A percentile compares a stretch with the other conserved stretches of the same genome.
Conservation (phyloP, 2,797 vertebrate genomes). For the Pteronotus mesoamericanus region DNA sequence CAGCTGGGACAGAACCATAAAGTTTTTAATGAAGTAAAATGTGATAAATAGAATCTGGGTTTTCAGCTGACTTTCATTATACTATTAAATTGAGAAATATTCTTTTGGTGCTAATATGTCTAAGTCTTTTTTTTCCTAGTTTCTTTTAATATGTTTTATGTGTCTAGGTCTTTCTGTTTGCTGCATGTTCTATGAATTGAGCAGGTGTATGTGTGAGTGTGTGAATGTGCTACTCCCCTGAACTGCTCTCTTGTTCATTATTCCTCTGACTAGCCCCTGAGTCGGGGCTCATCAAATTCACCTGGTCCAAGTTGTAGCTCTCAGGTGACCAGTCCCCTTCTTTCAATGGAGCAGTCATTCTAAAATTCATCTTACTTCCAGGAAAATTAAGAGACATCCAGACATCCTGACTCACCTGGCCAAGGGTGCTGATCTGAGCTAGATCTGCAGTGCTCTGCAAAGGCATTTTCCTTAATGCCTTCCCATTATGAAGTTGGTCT, state of each 20-base stretch:
- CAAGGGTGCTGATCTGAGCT: neutral
- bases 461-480: neutral
- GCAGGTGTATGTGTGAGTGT: neutral
- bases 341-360: neutral
- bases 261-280: neutral
- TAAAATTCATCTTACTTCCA: neutral
- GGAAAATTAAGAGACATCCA: neutral
- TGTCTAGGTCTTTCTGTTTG: neutral
- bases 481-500: neutral
- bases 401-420: neutral
- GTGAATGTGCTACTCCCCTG: neutral
- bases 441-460: constrained; percentile 6
- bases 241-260: neutral
- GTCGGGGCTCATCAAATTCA: neutral
- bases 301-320: neutral
- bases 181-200: neutral
- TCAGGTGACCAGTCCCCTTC: neutral
- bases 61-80: constrained; percentile 18
- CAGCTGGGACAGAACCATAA: no score
- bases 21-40: neutral
- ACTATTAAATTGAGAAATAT: neutral
- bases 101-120: neutral
- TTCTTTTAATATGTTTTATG: no score
- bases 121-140: neutral
- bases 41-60: neutral